Evolutionary conservation across 2,797 vertebrate species (phyloP).

Genomic region (Dicrostonyx torquatus): DNA sequence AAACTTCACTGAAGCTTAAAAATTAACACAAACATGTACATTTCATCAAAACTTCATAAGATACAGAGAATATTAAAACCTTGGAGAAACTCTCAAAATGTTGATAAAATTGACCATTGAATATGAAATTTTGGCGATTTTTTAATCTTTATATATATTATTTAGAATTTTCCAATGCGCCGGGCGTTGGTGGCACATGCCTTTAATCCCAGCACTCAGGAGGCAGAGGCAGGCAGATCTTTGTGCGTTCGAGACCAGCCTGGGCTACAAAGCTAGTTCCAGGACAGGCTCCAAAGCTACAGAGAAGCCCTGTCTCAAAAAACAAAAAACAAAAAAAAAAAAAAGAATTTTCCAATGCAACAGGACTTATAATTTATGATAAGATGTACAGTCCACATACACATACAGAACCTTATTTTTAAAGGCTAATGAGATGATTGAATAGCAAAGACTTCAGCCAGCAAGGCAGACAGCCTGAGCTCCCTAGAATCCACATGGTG

Average conservation of each 20-base stretch:
- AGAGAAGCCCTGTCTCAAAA: too few relatives aligned
- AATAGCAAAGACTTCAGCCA: neutral
- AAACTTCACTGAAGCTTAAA: slow-evolving; percentile 42
- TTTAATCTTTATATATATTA: slow-evolving; percentile 3
- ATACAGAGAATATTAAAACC: neutral
- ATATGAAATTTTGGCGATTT: neutral
- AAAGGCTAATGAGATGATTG: neutral
- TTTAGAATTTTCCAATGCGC: slow-evolving; percentile 4
- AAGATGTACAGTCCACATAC: neutral
- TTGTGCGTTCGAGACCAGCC: too few relatives aligned
- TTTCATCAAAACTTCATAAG: slow-evolving; percentile 40
- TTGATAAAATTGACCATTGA: neutral
- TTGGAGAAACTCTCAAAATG: slow-evolving; percentile 39
- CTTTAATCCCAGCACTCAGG: too few relatives aligned
- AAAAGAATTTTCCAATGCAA: slow-evolving; percentile 6
- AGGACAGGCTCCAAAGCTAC: too few relatives aligned
- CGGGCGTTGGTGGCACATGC: too few relatives aligned
- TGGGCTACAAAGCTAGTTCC: too few relatives aligned
- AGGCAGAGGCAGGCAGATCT: too few relatives aligned
- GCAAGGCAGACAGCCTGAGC: neutral
- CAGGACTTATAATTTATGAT: neutral
- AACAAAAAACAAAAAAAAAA: too few relatives aligned
- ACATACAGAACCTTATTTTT: neutral
- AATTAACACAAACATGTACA: neutral
- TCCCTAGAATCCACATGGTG: neutral